A percentile compares a stretch with the other conserved stretches of the same genome.
phyloP scores from a whole-genome alignment of 2,113 vertebrate species.

The Cebidichthys violaceus region DNA sequence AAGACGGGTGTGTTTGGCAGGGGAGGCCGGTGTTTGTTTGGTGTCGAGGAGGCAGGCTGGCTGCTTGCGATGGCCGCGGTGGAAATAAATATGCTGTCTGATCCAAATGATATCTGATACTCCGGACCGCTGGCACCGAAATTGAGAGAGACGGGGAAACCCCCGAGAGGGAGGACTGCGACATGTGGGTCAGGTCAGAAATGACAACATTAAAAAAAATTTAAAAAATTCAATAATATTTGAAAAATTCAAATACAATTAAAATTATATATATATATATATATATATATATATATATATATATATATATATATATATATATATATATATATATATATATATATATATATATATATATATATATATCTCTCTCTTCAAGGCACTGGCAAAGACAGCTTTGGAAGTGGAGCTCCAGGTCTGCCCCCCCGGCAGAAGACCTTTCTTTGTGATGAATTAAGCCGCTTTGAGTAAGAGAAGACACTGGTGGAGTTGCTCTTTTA shows the following conservation, averaged over 20 bases:
- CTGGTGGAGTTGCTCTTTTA: background rate
- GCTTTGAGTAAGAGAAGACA: background rate
- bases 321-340: too few species aligned
- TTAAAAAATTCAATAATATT: too few species aligned
- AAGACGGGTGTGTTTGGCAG: conserved; percentile 42
- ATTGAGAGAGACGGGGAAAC: conserved; percentile 36
- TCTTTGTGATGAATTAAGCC: background rate
- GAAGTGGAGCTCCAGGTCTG: background rate
- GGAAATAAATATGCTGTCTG: conserved; percentile 56
- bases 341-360: too few species aligned
- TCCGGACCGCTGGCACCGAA: conserved; percentile 32
- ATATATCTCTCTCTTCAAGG: background rate
- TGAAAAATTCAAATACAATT: too few species aligned
- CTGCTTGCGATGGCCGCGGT: conserved; percentile 28
- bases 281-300: too few species aligned
- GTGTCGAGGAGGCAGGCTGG: conserved; percentile 43
- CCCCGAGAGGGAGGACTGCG: conserved; percentile 8
- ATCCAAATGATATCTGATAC: conserved; percentile 65
- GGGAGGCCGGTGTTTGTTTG: conserved; percentile 55
- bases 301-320: too few species aligned
- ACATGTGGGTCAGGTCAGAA: conserved; percentile 37
- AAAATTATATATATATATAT: background rate
- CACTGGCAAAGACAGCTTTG: conserved; percentile 18
- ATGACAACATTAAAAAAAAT: background rate
- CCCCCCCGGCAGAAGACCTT: background rate